Conservation (phyloP, 2,888 invertebrate species). For the Sclerodermus sp. region DNA sequence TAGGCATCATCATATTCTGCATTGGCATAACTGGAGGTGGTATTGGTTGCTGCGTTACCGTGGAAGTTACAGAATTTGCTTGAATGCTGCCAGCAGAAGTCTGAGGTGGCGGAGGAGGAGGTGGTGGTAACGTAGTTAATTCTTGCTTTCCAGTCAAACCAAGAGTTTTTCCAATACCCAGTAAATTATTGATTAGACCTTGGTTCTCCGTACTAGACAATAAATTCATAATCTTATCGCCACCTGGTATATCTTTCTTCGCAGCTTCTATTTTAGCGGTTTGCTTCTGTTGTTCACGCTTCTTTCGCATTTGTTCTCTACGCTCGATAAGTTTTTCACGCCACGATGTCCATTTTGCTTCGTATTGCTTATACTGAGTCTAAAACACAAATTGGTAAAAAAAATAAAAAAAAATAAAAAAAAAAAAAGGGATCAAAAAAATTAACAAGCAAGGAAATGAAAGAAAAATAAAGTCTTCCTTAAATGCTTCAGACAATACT, state of each 20-base stretch:
- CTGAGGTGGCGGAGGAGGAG: constrained; percentile 20
- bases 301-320: constrained; percentile 78
- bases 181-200: constrained; percentile 50
- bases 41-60: not conserved
- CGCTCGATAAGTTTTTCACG: constrained; percentile 76
- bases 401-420: constrained; percentile 18
- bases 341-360: constrained; percentile 86
- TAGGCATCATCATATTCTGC: constrained; percentile 28
- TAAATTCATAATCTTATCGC: constrained; percentile 52
- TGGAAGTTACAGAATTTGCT: constrained; percentile 6
- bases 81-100: constrained; percentile 15
- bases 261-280: constrained; percentile 47
- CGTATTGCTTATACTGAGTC: constrained; percentile 78
- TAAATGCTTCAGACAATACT: too few relatives aligned
- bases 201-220: constrained; percentile 53
- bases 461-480: too few relatives aligned
- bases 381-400: constrained; percentile 39
- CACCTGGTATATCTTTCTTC: constrained; percentile 47
- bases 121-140: constrained; percentile 10
- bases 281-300: constrained; percentile 60
- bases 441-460: too few relatives aligned
- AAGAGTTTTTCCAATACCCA: constrained; percentile 54
- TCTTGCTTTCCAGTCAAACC: constrained; percentile 49
- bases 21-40: not conserved
- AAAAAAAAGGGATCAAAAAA: too few relatives aligned